These are phyloP conservation scores for Brassicogethes aeneus DNA, from an alignment of 2,888 invertebrate genomes.

Conservation along the genomic window DNA sequence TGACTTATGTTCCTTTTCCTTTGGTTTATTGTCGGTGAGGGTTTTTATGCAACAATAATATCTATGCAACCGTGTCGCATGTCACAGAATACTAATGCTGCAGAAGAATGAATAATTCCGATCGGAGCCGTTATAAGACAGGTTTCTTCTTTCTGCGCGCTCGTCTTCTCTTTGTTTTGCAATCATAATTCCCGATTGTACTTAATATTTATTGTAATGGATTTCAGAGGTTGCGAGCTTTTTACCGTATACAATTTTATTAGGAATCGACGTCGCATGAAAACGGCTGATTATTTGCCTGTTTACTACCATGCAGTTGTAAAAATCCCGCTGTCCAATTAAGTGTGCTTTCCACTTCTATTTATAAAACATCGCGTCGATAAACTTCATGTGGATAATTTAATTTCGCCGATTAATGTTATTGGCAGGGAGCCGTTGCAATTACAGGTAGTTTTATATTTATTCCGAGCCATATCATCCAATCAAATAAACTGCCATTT, in stretches of 20 bases:
- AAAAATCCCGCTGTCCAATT: not conserved
- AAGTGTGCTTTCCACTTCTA: not conserved
- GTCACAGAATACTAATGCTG: constrained; percentile 3
- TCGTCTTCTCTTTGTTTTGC: constrained; percentile 3
- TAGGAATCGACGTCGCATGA: not conserved
- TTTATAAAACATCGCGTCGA: not conserved
- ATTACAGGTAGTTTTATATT: too few species aligned
- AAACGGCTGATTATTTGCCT: not conserved
- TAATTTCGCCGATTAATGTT: not conserved
- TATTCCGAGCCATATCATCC: too few species aligned
- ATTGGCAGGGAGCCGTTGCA: not conserved
- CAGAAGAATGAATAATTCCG: constrained; percentile 1
- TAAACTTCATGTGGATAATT: not conserved
- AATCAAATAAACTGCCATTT: too few species aligned
- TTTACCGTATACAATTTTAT: constrained; percentile 2
- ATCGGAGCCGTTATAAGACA: constrained; percentile 3
- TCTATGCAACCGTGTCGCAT: constrained; percentile 4
- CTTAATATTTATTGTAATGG: constrained; percentile 3
- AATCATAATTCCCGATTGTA: constrained; percentile 3
- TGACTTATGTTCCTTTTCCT: constrained; percentile 1
- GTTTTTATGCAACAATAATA: constrained; percentile 3
- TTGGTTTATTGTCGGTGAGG: constrained; percentile 2
- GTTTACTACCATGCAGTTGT: constrained; percentile 1
- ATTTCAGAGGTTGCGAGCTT: not conserved
- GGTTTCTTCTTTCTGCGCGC: constrained; percentile 1